Evolutionary conservation across 1,140 invertebrate species (phyloP).

Genomic region (Cherax destructor): DNA sequence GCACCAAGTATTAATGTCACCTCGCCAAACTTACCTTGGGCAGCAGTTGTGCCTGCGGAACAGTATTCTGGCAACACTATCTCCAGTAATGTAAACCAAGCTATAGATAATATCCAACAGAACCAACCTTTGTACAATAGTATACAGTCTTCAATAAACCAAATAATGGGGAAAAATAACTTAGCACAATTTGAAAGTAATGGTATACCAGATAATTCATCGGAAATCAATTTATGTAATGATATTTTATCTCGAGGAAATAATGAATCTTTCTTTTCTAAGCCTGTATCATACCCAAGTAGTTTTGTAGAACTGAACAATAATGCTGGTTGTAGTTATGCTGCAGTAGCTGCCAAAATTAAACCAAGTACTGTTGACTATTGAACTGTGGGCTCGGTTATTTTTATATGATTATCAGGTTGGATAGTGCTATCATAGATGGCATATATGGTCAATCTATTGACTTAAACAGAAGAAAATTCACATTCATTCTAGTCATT

Average conservation of each 20-base stretch:
- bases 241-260: slow-evolving; percentile 31
- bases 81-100: not conserved
- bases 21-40: slow-evolving; percentile 3
- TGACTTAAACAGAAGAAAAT: not conserved
- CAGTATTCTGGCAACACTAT: not conserved
- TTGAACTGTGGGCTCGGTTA: not conserved
- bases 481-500: not conserved
- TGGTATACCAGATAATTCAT: not conserved
- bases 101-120: not conserved
- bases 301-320: slow-evolving; percentile 36
- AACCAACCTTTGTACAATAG: slow-evolving; percentile 25
- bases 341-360: slow-evolving; percentile 26
- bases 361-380: slow-evolving; percentile 26
- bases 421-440: not conserved
- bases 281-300: slow-evolving; percentile 35
- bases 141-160: not conserved
- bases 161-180: not conserved
- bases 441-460: not conserved
- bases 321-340: slow-evolving; percentile 39
- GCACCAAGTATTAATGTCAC: slow-evolving; percentile 4
- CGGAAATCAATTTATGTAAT: slow-evolving; percentile 35
- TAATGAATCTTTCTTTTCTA: slow-evolving; percentile 48
- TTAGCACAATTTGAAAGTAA: not conserved
- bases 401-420: not conserved
- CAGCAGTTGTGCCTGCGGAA: not conserved